Evolutionary conservation across 2,888 invertebrate species (phyloP).

Genomic region (Limnephilus auricula): DNA sequence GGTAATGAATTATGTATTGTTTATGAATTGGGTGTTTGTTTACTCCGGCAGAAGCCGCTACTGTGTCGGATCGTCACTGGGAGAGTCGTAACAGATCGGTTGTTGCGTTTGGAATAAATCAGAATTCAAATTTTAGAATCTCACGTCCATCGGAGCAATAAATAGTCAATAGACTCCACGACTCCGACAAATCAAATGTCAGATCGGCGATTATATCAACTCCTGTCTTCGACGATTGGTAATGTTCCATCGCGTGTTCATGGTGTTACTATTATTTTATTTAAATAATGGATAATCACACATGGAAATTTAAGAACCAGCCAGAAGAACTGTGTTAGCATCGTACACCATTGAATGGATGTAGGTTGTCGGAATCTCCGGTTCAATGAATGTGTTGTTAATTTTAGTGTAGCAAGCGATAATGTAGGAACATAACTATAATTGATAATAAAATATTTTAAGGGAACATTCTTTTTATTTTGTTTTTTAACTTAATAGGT

Average conservation of each 20-base stretch:
- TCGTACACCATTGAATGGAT: background rate
- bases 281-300: background rate
- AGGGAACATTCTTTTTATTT: no score
- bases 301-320: background rate
- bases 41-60: slow-evolving; percentile 36
- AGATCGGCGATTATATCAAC: slow-evolving; percentile 50
- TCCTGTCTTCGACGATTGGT: background rate
- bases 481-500: no score
- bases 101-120: slow-evolving; percentile 56
- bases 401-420: no score
- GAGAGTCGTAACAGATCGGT: slow-evolving; percentile 54
- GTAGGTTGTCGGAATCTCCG: background rate
- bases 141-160: slow-evolving; percentile 47
- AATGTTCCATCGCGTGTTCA: slow-evolving; percentile 30
- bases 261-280: slow-evolving; percentile 5
- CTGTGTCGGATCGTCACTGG: slow-evolving; percentile 34
- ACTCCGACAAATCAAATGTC: slow-evolving; percentile 61
- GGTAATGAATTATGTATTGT: slow-evolving; percentile 34
- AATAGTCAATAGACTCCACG: slow-evolving; percentile 56
- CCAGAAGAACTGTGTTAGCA: background rate
- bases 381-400: no score
- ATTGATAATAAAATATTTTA: no score
- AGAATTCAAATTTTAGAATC: slow-evolving; percentile 57
- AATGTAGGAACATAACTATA: no score
- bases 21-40: slow-evolving; percentile 17